Base-by-base conservation (phyloP, 2,888 invertebrate species). In the Pristionchus mayeri region DNA sequence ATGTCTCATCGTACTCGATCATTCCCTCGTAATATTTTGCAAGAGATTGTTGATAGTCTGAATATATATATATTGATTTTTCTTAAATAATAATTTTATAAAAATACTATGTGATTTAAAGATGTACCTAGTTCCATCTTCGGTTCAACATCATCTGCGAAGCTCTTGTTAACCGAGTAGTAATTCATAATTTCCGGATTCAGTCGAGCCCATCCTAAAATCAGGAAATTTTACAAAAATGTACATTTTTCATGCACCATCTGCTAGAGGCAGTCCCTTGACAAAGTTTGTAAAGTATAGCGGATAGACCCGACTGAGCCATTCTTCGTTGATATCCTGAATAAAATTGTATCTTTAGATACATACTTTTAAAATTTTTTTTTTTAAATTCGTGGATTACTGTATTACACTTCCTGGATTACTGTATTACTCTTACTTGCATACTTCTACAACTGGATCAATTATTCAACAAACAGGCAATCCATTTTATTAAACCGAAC, bases 291-390 rank as follows among this genome's bases (percentile, higher is more conserved):
- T 67, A n/a, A 67, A 67, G n/a, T 67, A 67, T 6, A 37, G 3
- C 4, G 67, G 67, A 18, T 34, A 67, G 37, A 67, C 37, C 18
- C 37, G 30, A 37, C 67, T 37, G 7, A 67, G 34, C 67, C 67
- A 67, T 13, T 67, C 67, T 21, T 67, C 67, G 67, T 67, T 67
- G 3, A 3, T 18, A 27, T 67, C 67, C 67, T 67, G n/a, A n/a
- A n/a, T n/a, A n/a, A n/a, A n/a, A n/a, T n/a, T n/a, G n/a, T n/a
- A n/a, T n/a, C n/a, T n/a, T n/a, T n/a, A n/a, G n/a, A n/a, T n/a
- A n/a, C n/a, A n/a, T n/a, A n/a, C n/a, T n/a, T n/a, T n/a, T n/a
- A n/a, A n/a, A n/a, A n/a, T n/a, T n/a, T n/a, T n/a, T n/a, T n/a
- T n/a, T n/a, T n/a, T n/a, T n/a, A n/a, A n/a, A n/a, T n/a, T n/a